These are phyloP conservation scores for Melanerpes formicivorus DNA, from an alignment of 2,113 vertebrate genomes.

Conservation along the genomic window DNA sequence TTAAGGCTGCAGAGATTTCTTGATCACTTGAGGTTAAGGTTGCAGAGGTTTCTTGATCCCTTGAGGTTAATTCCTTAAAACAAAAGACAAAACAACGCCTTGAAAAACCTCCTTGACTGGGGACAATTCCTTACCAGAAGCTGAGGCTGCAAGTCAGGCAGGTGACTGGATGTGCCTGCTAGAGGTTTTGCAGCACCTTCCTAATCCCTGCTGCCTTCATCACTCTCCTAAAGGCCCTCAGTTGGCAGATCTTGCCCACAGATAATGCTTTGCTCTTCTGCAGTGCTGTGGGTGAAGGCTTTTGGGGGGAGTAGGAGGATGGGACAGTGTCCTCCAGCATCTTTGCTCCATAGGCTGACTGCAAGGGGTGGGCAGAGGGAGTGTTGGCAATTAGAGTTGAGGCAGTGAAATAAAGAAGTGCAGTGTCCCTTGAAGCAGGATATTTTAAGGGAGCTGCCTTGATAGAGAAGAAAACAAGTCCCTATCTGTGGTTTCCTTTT, in stretches of 20 bases:
- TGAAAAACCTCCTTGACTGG: neutral
- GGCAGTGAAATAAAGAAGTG: too few species aligned
- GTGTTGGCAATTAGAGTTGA: neutral
- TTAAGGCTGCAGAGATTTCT: neutral
- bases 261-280: neutral
- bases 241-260: neutral
- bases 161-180: neutral
- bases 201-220: neutral
- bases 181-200: neutral
- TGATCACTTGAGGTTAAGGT: neutral
- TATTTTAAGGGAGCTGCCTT: neutral
- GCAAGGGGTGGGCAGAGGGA: neutral
- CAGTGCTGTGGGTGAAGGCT: neutral
- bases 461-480: neutral
- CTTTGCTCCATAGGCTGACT: rapidly evolving
- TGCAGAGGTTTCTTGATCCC: neutral
- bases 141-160: neutral
- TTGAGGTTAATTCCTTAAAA: neutral
- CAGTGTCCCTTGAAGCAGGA: neutral
- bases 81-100: neutral
- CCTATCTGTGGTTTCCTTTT: too few species aligned
- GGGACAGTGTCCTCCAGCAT: rapidly evolving
- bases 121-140: neutral
- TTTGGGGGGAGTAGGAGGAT: neutral
- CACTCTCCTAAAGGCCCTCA: neutral